Base-by-base conservation (phyloP, 2,888 invertebrate species). In the Norana najaformis region DNA sequence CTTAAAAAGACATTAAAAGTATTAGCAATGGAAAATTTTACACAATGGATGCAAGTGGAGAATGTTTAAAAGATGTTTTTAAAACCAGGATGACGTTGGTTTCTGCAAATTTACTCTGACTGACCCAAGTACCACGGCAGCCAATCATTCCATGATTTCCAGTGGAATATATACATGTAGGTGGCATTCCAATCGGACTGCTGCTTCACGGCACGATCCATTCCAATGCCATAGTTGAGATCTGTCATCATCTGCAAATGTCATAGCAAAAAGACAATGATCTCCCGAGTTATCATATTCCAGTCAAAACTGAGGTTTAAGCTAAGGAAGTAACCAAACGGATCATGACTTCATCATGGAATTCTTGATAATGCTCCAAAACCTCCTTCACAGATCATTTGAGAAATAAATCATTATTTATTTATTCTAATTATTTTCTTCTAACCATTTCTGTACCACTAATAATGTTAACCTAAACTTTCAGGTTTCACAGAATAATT, bases 61-160 rank as follows among this genome's bases (percentile, higher is more conserved):
- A 69, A 69, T 69, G 69, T 69, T n/a, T n/a, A 69, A 69, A 69
- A 13, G 30, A 53, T 41, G 41, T 41, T 41, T 41, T 5, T 18
- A 14, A 41, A 11, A 41, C 41, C 18, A 41, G 41, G 30, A 69
- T n/a, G n/a, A 8, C n/a, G 69, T 69, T 69, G n/a, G 69, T 47
- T 47, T 47, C 1, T 69, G 69, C n/a, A 5, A 69, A n/a, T n/a
- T n/a, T n/a, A 69, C 69, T 69, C 36, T 23, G 37, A 94, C 90
- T 93, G 93, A 93, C 96, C 96, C 95, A 94, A 92, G 93, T 94
- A 95, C 37, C 92, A 92, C 6, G 95, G 94, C 13, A 93, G 91
- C 91, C 93, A 93, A 91, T 94, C 94, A 41, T 93, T 93, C 93
- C 93, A 93, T 6, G 94, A 94, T 53, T 93, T 93, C 92, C 95